phyloP scores from a whole-genome alignment of 1,140 invertebrate species.

The Brachionus plicatilis region DNA sequence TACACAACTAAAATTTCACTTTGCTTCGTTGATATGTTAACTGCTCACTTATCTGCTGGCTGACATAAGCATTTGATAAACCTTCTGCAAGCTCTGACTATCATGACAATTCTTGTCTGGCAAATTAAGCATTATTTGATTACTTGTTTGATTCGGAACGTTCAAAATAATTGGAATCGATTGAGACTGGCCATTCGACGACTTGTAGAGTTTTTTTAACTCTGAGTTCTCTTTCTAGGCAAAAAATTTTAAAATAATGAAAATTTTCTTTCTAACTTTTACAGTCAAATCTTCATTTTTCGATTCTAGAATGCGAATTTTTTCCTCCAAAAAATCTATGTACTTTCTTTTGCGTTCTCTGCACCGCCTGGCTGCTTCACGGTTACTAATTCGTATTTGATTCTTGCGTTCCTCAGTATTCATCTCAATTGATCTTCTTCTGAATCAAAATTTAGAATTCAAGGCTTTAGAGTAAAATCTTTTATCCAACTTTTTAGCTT shows the following conservation, averaged over 20 bases:
- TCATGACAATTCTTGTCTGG: not conserved
- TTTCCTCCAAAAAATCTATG: slow-evolving; percentile 7
- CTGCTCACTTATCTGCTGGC: not conserved
- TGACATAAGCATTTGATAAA: slow-evolving; percentile 4
- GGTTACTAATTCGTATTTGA: not conserved
- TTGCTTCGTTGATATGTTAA: not conserved
- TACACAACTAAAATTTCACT: not conserved
- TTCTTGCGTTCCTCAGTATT: slow-evolving; percentile 1
- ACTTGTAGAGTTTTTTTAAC: not conserved
- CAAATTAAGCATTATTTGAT: not conserved
- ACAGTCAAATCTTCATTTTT: slow-evolving; percentile 12
- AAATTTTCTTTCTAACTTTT: not conserved
- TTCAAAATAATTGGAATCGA: slow-evolving; percentile 19
- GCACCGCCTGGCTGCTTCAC: not conserved
- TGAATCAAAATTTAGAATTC: not conserved
- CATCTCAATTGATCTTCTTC: slow-evolving; percentile 3
- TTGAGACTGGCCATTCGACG: not conserved
- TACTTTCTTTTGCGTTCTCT: slow-evolving; percentile 10
- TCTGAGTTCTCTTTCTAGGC: not conserved
- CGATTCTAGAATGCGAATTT: not conserved
- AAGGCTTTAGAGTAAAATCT: not conserved
- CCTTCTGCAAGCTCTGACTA: not conserved
- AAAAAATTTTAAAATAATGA: not conserved
- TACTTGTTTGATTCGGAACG: not conserved
- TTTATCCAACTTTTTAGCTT: not conserved